Evolutionary conservation across 2,113 vertebrate genomes (phyloP).

Genomic region (Jacana jacana): DNA sequence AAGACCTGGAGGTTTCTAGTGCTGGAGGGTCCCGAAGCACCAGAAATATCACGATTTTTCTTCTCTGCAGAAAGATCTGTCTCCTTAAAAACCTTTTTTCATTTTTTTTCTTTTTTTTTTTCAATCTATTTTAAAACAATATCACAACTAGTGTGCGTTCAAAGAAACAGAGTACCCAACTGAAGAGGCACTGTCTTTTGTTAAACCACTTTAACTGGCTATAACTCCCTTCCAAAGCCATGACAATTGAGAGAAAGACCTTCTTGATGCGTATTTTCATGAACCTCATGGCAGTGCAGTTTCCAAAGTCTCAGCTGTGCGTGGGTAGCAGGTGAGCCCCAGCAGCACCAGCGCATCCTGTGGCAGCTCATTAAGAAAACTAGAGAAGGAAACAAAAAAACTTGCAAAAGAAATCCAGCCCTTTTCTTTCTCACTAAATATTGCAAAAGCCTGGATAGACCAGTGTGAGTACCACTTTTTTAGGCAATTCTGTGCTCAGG

Average conservation of each 20-base stretch:
- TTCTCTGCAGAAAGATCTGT: not conserved
- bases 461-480: not conserved
- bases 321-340: not conserved
- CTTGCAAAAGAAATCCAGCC: not conserved
- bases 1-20: not conserved
- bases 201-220: not conserved
- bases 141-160: not conserved
- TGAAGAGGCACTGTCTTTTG: not conserved
- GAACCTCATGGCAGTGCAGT: rapidly evolving
- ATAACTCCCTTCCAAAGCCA: not conserved
- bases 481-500: not conserved
- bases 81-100: rapidly evolving
- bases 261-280: not conserved
- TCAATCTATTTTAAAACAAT: not conserved
- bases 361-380: not conserved
- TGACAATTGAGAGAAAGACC: not conserved
- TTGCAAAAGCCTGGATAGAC: not conserved
- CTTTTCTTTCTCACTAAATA: not conserved
- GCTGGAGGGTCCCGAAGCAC: not conserved
- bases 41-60: not conserved
- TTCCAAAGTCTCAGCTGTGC: not conserved
- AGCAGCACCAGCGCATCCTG: rapidly evolving
- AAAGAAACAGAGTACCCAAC: not conserved
- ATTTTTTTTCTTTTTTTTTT: not conserved
- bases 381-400: not conserved